Evolutionary conservation across 2,113 vertebrate genomes (phyloP).

Genomic region (Dipodomys ordii): DNA sequence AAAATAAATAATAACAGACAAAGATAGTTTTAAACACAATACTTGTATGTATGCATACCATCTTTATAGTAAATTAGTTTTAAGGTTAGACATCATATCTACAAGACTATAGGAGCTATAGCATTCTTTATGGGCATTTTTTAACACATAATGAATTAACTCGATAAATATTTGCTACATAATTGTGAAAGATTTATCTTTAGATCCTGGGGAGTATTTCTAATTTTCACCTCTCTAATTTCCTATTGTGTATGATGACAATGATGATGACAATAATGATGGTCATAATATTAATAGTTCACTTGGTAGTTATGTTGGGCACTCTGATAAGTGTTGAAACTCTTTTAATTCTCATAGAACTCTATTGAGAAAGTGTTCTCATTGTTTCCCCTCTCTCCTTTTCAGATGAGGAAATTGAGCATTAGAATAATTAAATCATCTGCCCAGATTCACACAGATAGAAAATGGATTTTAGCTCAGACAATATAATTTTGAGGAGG

Average conservation of each 20-base stretch:
- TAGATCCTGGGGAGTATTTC: not conserved
- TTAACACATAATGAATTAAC: not conserved
- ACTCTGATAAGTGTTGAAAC: conserved; percentile 7
- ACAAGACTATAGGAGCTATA: not conserved
- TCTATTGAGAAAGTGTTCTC: not conserved
- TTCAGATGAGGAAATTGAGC: not conserved
- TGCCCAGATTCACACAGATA: not conserved
- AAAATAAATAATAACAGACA: no score
- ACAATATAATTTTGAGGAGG: not conserved
- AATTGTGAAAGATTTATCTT: not conserved
- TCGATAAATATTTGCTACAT: not conserved
- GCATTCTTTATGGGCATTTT: not conserved
- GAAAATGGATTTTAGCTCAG: conserved; percentile 50
- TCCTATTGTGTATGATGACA: not conserved
- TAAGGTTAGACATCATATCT: not conserved
- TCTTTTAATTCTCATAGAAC: conserved; percentile 50
- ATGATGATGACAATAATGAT: not conserved
- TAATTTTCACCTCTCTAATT: not conserved
- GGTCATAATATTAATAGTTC: not conserved
- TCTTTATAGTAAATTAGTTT: not conserved
- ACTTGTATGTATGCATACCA: not conserved
- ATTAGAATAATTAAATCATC: conserved; percentile 28
- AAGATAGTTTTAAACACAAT: not conserved
- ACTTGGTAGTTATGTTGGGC: not conserved
- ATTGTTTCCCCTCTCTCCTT: not conserved